These are phyloP conservation scores for Gasteruption jaculator DNA, from an alignment of 2,888 invertebrate species.

Conservation along the genomic window DNA sequence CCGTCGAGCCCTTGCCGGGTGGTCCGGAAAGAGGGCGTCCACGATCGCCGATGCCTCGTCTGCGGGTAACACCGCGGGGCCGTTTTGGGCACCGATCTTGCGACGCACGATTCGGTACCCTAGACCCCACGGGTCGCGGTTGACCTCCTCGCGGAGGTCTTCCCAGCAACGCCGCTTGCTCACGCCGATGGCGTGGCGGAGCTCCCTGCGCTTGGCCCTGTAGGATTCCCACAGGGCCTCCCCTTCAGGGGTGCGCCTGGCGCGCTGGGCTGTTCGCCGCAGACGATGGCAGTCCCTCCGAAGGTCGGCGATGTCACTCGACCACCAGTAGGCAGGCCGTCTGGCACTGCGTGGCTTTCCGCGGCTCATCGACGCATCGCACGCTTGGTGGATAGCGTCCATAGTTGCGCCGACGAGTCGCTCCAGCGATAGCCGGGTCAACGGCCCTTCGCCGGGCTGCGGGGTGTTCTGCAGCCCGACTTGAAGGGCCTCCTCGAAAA, in stretches of 20 bases:
- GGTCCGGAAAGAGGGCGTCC: constrained; percentile 16
- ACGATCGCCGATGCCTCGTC: constrained; percentile 14
- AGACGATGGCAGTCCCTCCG: constrained; percentile 16
- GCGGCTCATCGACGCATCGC: constrained; percentile 19
- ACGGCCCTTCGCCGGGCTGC: no score
- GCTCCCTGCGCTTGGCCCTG: constrained; percentile 12
- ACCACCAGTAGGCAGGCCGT: constrained; percentile 28
- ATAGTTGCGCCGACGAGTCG: constrained; percentile 1
- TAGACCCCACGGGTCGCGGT: constrained; percentile 25
- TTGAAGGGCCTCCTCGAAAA: no score
- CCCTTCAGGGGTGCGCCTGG: constrained; percentile 4
- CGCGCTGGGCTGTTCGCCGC: constrained; percentile 17
- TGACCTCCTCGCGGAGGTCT: constrained; percentile 22
- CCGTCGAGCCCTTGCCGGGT: constrained; percentile 3
- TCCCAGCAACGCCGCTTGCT: constrained; percentile 24
- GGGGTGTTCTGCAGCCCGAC: no score
- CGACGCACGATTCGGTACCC: constrained; percentile 25
- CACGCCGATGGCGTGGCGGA: constrained; percentile 9
- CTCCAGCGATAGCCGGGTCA: not conserved
- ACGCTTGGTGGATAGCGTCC: constrained; percentile 10
- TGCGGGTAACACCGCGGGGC: not conserved
- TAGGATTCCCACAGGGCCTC: not conserved
- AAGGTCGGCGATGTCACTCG: constrained; percentile 23
- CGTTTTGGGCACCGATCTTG: not conserved
- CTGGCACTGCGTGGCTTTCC: constrained; percentile 1